A percentile compares a stretch with the other conserved stretches of the same genome.
phyloP scores from a whole-genome alignment of 2,113 vertebrate genomes.

The Laticauda colubrina region DNA sequence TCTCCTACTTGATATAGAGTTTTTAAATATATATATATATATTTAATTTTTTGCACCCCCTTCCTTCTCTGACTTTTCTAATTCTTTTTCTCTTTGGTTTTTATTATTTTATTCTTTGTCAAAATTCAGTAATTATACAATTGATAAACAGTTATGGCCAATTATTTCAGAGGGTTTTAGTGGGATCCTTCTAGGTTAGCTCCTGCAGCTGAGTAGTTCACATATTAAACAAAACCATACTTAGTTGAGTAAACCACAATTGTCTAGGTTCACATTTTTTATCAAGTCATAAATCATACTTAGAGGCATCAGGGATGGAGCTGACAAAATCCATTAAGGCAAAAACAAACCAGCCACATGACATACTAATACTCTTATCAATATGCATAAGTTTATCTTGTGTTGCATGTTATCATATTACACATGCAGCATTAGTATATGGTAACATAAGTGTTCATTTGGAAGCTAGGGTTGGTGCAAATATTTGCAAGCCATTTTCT shows the following conservation, averaged over 20 bases:
- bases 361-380: not conserved
- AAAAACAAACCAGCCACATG: not conserved
- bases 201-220: not conserved
- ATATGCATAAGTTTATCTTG: not conserved
- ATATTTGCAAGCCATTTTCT: not conserved
- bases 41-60: not conserved
- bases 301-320: not conserved
- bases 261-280: not conserved
- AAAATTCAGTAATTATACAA: not conserved
- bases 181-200: not conserved
- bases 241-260: not conserved
- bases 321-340: not conserved
- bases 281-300: not conserved
- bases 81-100: not conserved
- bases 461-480: not conserved
- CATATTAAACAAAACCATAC: not conserved
- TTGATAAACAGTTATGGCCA: not conserved
- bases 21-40: too few species aligned
- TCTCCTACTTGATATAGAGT: not conserved
- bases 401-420: not conserved
- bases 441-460: not conserved
- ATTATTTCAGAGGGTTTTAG: not conserved
- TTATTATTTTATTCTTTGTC: not conserved
- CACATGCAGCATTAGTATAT: not conserved
- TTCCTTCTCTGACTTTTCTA: not conserved